phyloP scores from a whole-genome alignment of 2,888 invertebrate species.

The Muscina levida region DNA sequence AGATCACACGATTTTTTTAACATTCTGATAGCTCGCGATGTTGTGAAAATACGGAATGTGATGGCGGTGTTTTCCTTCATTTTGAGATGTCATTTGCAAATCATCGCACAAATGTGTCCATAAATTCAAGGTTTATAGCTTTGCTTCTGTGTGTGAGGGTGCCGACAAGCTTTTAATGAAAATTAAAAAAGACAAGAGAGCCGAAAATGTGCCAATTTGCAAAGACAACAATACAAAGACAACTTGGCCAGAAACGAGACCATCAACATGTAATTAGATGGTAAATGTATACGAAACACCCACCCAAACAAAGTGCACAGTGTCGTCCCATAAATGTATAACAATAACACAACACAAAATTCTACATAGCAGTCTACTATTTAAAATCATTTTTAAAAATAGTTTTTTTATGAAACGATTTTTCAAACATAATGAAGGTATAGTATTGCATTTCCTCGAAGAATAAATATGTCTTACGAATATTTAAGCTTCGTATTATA shows the following conservation, averaged over 20 bases:
- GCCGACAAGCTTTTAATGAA: conserved; percentile 41
- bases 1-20: conserved; percentile 11
- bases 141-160: background rate
- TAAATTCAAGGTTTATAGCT: conserved; percentile 12
- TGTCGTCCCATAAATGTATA: background rate
- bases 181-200: conserved; percentile 26
- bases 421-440: too few species aligned
- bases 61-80: conserved; percentile 7
- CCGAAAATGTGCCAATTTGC: conserved; percentile 39
- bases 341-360: background rate
- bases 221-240: conserved; percentile 39
- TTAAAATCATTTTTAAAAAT: too few species aligned
- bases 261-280: conserved; percentile 34
- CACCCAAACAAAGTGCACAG: background rate
- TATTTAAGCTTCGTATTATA: too few species aligned
- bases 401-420: too few species aligned
- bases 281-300: conserved; percentile 23
- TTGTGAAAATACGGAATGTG: background rate
- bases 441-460: too few species aligned
- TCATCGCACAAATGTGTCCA: conserved; percentile 43
- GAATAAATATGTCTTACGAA: too few species aligned
- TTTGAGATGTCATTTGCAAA: conserved; percentile 44
- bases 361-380: too few species aligned
- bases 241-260: conserved; percentile 26
- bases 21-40: conserved; percentile 10